A percentile compares a stretch with the other conserved stretches of the same genome.
Evolutionary conservation across 2,888 invertebrate genomes (phyloP).

Genomic region (Amphipyra tragopoginis): DNA sequence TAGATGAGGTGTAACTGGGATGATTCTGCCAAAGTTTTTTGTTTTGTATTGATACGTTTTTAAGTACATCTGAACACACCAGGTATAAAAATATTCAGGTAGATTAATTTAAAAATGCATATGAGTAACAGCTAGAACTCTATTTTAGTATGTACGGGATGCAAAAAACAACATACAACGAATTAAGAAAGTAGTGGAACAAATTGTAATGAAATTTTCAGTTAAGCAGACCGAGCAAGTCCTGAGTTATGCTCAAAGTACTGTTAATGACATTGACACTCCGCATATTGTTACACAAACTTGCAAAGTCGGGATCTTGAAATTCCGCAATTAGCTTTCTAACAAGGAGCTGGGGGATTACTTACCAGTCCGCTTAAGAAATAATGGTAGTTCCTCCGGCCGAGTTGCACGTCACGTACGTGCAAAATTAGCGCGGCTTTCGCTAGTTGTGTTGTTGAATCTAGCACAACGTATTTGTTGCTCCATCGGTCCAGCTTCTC

Average conservation of each 20-base stretch:
- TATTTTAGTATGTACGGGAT: background rate
- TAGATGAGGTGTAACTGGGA: no score
- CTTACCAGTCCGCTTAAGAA: slow-evolving; percentile 96
- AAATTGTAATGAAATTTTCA: slow-evolving; percentile 7
- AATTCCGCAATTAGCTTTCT: slow-evolving; percentile 45
- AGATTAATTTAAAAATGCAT: background rate
- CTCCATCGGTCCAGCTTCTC: slow-evolving; percentile 95
- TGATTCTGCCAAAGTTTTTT: no score
- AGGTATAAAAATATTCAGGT: background rate
- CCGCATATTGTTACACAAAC: slow-evolving; percentile 29
- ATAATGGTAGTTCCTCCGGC: slow-evolving; percentile 97
- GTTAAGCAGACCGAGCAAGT: slow-evolving; percentile 4
- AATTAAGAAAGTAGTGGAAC: background rate
- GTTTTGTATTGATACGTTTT: background rate
- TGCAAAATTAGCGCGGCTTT: slow-evolving; percentile 96
- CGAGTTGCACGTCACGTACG: slow-evolving; percentile 95
- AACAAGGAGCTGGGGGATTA: slow-evolving; percentile 60
- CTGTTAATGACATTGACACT: slow-evolving; percentile 27
- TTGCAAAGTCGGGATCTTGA: slow-evolving; percentile 28
- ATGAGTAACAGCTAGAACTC: background rate
- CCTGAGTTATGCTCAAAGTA: slow-evolving; percentile 11
- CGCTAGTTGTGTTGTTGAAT: slow-evolving; percentile 96
- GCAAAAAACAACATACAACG: background rate
- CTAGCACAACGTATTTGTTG: slow-evolving; percentile 96
- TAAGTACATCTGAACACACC: background rate